Evolutionary conservation across 1,140 invertebrate species (phyloP).

Genomic region (Dryas iulia): DNA sequence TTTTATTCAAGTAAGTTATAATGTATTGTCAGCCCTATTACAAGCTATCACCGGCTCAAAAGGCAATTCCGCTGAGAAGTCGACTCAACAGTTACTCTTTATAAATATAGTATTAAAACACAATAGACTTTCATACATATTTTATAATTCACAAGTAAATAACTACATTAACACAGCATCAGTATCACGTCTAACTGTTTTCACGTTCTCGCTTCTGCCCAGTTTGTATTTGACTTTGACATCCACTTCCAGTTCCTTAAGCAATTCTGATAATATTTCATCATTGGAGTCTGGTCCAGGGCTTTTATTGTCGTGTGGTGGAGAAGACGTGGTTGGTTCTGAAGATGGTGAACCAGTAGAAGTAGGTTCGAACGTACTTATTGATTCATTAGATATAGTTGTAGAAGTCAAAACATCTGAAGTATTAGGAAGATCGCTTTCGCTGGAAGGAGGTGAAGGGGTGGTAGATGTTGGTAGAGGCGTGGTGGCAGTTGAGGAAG

Average conservation of each 20-base stretch:
- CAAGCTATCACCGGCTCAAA: no score
- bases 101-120: not conserved
- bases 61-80: no score
- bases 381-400: not conserved
- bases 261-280: not conserved
- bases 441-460: conserved; percentile 4
- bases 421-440: not conserved
- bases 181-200: not conserved
- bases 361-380: not conserved
- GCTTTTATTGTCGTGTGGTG: not conserved
- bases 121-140: not conserved
- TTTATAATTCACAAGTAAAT: not conserved
- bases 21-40: no score
- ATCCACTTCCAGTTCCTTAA: not conserved
- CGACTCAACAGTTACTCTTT: no score
- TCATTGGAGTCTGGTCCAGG: not conserved
- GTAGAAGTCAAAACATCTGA: no score
- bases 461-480: conserved; percentile 14
- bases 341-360: not conserved
- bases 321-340: not conserved
- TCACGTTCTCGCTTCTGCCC: not conserved
- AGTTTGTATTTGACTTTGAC: not conserved
- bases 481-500: conserved; percentile 12
- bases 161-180: not conserved
- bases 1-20: no score